phyloP scores from a whole-genome alignment of 2,113 vertebrate genomes.

The Hepsetus odoe region DNA sequence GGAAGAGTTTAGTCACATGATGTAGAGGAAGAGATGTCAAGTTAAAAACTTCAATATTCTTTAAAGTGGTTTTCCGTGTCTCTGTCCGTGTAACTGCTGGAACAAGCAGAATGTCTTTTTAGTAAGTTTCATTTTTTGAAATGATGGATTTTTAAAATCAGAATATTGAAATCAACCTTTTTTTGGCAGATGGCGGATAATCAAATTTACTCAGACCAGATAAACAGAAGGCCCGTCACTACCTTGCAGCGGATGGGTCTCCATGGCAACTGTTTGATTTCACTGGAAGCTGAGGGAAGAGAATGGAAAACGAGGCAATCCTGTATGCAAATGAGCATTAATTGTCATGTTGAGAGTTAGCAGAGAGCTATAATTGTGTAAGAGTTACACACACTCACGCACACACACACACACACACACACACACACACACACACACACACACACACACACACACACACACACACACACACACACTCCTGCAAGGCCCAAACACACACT shows the following conservation, averaged over 20 bases:
- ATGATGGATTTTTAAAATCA: no score
- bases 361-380: constrained; percentile 49
- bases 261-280: constrained; percentile 55
- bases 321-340: constrained; percentile 57
- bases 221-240: constrained; percentile 29
- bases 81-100: no score
- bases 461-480: background rate
- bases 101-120: no score
- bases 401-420: background rate
- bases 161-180: no score
- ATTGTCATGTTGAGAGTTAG: constrained; percentile 55
- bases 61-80: no score
- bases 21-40: no score
- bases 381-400: background rate
- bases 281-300: constrained; percentile 41
- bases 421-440: background rate
- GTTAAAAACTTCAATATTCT: no score
- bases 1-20: no score
- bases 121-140: no score
- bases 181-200: constrained; percentile 20
- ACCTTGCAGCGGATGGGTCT: constrained; percentile 38
- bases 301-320: constrained; percentile 46
- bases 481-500: constrained; percentile 40
- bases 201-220: constrained; percentile 33
- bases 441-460: background rate